Evolutionary conservation across 2,113 vertebrate genomes (phyloP).

Genomic region (Nansenia antarctica): DNA sequence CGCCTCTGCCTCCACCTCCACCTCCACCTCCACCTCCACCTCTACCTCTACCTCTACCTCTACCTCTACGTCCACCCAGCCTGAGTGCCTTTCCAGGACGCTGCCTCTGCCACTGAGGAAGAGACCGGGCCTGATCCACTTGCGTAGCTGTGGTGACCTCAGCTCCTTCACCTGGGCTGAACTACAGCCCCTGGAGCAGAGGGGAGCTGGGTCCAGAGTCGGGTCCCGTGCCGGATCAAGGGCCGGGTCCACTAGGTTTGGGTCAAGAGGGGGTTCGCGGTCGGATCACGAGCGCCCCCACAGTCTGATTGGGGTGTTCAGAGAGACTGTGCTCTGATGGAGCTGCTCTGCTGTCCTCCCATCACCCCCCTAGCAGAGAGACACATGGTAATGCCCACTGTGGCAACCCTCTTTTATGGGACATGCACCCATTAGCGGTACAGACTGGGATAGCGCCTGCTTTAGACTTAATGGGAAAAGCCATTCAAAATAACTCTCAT

Average conservation of each 20-base stretch:
- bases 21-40: conserved; percentile 12
- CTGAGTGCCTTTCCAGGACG: neutral
- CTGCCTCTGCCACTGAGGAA: conserved; percentile 41
- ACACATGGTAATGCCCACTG: neutral
- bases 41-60: neutral
- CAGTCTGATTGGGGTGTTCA: conserved; percentile 78
- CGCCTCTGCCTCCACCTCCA: neutral
- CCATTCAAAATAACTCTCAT: neutral
- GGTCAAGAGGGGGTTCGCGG: conserved; percentile 16
- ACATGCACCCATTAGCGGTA: neutral
- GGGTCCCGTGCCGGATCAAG: conserved; percentile 34
- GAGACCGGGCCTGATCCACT: conserved; percentile 71
- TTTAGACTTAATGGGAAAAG: neutral
- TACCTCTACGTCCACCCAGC: conserved; percentile 10
- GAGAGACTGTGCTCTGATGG: conserved; percentile 81
- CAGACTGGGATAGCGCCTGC: neutral
- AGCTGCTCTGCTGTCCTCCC: neutral
- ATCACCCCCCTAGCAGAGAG: neutral
- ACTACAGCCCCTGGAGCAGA: conserved; percentile 12
- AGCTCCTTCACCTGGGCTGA: conserved; percentile 73
- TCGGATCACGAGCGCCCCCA: conserved; percentile 66
- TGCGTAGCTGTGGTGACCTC: conserved; percentile 81
- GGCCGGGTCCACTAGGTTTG: conserved; percentile 33
- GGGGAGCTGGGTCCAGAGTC: conserved; percentile 17
- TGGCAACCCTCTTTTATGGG: neutral